phyloP scores from a whole-genome alignment of 2,113 vertebrate genomes.

The Vimba vimba region DNA sequence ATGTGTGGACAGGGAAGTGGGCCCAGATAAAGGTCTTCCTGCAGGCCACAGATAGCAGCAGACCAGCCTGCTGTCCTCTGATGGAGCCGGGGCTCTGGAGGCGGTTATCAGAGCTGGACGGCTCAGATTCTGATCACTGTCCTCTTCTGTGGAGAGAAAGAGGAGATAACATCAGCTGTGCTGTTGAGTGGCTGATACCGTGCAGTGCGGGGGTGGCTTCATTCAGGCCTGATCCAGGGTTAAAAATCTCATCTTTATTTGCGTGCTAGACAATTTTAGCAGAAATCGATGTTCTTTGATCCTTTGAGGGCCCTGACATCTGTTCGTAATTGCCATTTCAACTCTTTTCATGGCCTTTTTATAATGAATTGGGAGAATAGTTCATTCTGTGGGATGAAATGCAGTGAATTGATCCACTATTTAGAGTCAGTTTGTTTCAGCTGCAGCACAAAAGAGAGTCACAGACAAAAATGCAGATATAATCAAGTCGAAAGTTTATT shows the following conservation, averaged over 20 bases:
- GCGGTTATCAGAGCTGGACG: constrained; percentile 39
- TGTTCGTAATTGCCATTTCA: not conserved
- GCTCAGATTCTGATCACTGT: constrained; percentile 46
- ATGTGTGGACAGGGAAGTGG: constrained; percentile 45
- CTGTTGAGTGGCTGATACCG: constrained; percentile 5
- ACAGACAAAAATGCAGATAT: not conserved
- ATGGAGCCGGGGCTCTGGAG: constrained; percentile 32
- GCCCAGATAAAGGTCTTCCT: constrained; percentile 50
- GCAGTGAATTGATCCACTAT: not conserved
- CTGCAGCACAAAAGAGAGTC: not conserved
- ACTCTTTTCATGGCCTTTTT: not conserved
- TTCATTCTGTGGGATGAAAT: not conserved
- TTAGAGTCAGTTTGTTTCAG: not conserved
- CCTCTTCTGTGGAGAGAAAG: not conserved
- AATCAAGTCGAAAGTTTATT: not conserved
- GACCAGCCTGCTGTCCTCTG: constrained; percentile 16
- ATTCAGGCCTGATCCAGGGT: constrained; percentile 26
- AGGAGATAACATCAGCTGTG: constrained; percentile 37
- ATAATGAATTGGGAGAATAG: not conserved
- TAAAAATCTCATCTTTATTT: not conserved
- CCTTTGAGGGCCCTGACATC: constrained; percentile 1
- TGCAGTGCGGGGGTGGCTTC: constrained; percentile 21
- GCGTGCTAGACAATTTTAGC: not conserved
- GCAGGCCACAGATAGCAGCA: constrained; percentile 45
- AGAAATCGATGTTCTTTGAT: constrained; percentile 7